A percentile compares a stretch with the other conserved stretches of the same genome.
Evolutionary conservation across 2,113 vertebrate species (phyloP).

Genomic region (Pagrus major): DNA sequence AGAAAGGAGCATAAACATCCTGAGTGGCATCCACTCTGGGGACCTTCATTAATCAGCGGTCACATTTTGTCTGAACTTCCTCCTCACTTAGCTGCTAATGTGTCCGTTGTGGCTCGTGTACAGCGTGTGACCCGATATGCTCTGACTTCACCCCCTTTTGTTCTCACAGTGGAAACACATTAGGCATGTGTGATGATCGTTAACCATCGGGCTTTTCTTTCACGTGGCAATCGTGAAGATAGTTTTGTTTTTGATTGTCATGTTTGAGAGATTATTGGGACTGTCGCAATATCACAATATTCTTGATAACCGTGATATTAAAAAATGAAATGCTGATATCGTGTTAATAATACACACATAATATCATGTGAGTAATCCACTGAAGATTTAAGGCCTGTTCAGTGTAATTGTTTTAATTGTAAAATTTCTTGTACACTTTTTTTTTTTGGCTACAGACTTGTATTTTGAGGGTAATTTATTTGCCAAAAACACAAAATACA

Average conservation of each 20-base stretch:
- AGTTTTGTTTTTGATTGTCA: neutral
- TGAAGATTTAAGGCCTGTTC: too few relatives aligned
- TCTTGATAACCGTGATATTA: too few relatives aligned
- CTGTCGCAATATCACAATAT: too few relatives aligned
- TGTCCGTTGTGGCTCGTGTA: constrained; percentile 5
- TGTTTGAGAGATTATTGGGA: neutral
- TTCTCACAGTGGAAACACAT: neutral
- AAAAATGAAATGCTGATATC: too few relatives aligned
- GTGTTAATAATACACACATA: too few relatives aligned
- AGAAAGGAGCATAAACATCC: neutral
- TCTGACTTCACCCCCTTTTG: neutral
- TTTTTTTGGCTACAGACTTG: too few relatives aligned
- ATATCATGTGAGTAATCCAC: too few relatives aligned
- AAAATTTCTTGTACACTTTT: too few relatives aligned
- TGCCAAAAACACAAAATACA: too few relatives aligned
- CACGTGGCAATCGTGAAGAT: neutral
- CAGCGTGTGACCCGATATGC: neutral
- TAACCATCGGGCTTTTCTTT: neutral
- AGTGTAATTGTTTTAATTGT: too few relatives aligned
- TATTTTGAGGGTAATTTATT: too few relatives aligned
- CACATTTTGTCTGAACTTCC: neutral
- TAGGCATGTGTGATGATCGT: neutral
- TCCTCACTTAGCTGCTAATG: constrained; percentile 14
- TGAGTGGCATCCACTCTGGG: neutral
- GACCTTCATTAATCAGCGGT: constrained; percentile 6